A percentile compares a stretch with the other conserved stretches of the same genome.
Evolutionary conservation across 2,888 invertebrate genomes (phyloP).

Genomic region (Allacma fusca): DNA sequence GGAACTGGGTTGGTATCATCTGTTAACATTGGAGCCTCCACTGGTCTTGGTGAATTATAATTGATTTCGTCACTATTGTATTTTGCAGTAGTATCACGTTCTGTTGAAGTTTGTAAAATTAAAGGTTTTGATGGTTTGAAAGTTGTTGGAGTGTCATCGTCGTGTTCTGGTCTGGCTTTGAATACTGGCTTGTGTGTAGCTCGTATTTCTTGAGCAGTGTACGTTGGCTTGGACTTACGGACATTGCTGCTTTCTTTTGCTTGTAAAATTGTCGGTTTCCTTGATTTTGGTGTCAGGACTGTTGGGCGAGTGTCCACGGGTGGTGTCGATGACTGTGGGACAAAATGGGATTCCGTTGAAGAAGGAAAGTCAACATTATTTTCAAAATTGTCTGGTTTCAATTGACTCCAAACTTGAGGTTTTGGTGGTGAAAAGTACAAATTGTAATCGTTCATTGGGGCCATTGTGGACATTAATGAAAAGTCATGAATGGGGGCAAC

Average conservation of each 20-base stretch:
- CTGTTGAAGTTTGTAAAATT: neutral
- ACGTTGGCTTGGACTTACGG: neutral
- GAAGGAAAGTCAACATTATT: conserved; percentile 21
- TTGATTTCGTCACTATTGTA: conserved; percentile 13
- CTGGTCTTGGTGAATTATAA: neutral
- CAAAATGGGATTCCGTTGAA: conserved; percentile 17
- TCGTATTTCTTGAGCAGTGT: neutral
- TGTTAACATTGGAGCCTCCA: neutral
- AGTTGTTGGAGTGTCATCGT: neutral
- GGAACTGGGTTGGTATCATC: conserved; percentile 5
- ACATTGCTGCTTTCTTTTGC: neutral
- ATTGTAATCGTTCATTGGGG: conserved; percentile 47
- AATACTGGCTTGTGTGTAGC: conserved; percentile 42
- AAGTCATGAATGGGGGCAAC: conserved; percentile 48
- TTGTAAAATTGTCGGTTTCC: neutral
- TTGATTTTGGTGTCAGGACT: neutral
- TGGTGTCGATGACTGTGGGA: neutral
- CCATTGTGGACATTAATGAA: conserved; percentile 36
- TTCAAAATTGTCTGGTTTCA: neutral
- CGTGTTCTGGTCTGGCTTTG: conserved; percentile 8
- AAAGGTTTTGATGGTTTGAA: neutral
- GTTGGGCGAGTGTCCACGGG: neutral
- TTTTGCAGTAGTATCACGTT: neutral
- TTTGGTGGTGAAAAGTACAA: conserved; percentile 17
- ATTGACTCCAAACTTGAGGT: conserved; percentile 38